Evolutionary conservation across 2,888 invertebrate species (phyloP), one percentile per base, ranked within the genome.

Genomic region (Eledona agricola): DNA sequence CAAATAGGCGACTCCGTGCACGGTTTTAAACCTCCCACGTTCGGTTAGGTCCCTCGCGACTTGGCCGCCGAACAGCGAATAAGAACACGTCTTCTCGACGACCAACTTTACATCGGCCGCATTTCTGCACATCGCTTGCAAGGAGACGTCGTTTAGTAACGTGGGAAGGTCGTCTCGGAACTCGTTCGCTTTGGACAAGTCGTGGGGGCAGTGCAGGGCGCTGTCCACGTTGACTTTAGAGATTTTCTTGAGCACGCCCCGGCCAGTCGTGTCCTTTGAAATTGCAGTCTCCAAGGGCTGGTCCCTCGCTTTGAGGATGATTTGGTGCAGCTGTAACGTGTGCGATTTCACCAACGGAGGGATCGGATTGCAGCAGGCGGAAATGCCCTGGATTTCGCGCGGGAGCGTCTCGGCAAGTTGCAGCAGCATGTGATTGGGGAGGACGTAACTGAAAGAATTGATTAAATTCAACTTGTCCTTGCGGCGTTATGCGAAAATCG

Each of bases 371-470:
- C 98, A 98, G 68, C 94, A 92, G 0, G 96, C 94, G 52, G 92
- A 76, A 52, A 99, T 88, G 1, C 97, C 97, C 70, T 95, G 93
- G 81, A 92, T 84, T 78, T 96, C 96, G 42, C 93, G 83, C 0
- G 96, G 97, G 52, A 97, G 74, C 10, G 83, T 80, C 75, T 96
- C 94, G 0, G 93, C 85, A 51, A 98, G 90, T 71, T 93, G 87
- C 42, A 97, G 72, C 77, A 99, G 74, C 96, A 96, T 96, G 75
- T 97, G 96, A 77, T 96, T 96, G 0, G 98, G 97, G 50, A 99
- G 78, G 31, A 99, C 89, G 76, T 93, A 98, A 19, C 89, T 89
- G 69, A 10, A 74, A 72, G 3, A 34, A 38, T n/a, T n/a, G n/a
- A n/a, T n/a, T 6, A 25, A 25, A n/a, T n/a, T n/a, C n/a, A n/a